Percentiles rank a stretch among this genome's conserved stretches.
Conservation (phyloP, 2,113 vertebrate genomes). For the Equus quagga region DNA sequence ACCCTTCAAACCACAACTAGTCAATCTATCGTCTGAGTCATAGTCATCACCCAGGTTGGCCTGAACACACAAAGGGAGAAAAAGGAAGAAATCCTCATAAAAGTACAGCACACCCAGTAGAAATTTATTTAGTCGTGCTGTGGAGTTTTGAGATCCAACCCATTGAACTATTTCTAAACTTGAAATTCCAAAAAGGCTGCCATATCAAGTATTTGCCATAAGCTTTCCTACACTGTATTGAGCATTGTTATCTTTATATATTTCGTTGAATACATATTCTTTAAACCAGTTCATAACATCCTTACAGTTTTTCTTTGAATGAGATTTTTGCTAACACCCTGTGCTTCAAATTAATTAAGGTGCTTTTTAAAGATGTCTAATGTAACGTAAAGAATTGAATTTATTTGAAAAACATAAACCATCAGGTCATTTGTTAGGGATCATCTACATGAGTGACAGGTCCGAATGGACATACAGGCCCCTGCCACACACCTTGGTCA, state of each 20-base stretch:
- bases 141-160: conserved; percentile 46
- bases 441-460: background rate
- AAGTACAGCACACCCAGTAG: conserved; percentile 49
- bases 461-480: background rate
- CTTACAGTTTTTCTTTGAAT: background rate
- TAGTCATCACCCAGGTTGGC: conserved; percentile 57
- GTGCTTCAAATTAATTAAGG: background rate
- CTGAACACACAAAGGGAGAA: conserved; percentile 25
- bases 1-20: conserved; percentile 79
- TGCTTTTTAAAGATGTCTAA: background rate
- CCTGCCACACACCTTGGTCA: background rate
- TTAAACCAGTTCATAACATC: background rate
- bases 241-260: background rate
- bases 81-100: conserved; percentile 62
- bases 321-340: conserved; percentile 31
- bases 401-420: background rate
- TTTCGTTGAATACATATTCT: background rate
- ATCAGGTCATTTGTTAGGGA: background rate
- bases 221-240: background rate
- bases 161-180: conserved; percentile 5
- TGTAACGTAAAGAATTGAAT: background rate
- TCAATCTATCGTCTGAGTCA: conserved; percentile 84
- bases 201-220: background rate
- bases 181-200: conserved; percentile 46
- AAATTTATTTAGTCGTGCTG: conserved; percentile 20